Base-by-base conservation (phyloP, 2,888 invertebrate species). In the Aquatica leii region DNA sequence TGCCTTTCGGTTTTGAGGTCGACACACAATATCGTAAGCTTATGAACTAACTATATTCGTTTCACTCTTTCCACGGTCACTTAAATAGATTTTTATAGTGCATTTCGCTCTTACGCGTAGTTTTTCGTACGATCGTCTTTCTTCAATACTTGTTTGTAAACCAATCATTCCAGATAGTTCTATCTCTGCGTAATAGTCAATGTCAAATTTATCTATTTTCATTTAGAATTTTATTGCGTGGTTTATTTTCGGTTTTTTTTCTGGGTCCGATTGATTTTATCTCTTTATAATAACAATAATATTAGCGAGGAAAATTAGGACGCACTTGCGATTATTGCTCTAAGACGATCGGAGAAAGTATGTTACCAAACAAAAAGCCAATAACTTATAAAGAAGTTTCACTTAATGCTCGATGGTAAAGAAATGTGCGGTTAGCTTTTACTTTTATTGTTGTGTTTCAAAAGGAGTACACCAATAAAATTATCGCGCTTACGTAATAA, bases 1-100 rank as follows among this genome's bases (percentile, higher is more conserved):
- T 81, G 81, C 76, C 81, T 81, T 73, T 70, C 72, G 69, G 73
- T 75, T 81, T 81, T 82, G 81, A 82, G 82, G 82, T 81, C 81
- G 80, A 72, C 74, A 68, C 67, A 73, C 62, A 66, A 59, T 66
- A 62, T 61, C 60, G 65, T 61, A 65, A 65, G 65, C 65, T 51
- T 64, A 56, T 59, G 59, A 63, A 59, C 50, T 59, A 59, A 59
- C 50, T 64, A 64, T 65, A 53, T 40, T 40, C 53, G 53, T 65
- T 61, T 65, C 65, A 65, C 65, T 65, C 53, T 48, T 54, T 65
- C 65, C 60, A 65, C 54, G 65, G 61, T 53, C 65, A 65, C 12
- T 34, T 48, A 48, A 60, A 53, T 60, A 60, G 57, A 60, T 18
- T 46, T 37, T 24, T 46, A 46, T 35, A 12, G 12, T 35, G 15